Base-by-base conservation (phyloP, 1,140 invertebrate genomes). In the Macrobrachium nipponense region DNA sequence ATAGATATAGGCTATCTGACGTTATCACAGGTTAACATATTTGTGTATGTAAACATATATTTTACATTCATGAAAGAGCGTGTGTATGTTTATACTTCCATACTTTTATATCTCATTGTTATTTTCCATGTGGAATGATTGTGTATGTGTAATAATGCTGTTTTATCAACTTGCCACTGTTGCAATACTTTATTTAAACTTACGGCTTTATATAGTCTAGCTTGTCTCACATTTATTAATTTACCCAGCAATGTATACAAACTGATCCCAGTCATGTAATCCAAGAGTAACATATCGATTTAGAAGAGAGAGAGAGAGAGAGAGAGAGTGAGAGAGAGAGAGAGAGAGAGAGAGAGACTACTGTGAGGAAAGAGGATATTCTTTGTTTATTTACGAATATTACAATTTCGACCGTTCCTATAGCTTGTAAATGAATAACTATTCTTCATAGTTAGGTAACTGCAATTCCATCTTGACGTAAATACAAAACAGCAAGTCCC, bases 281-380 rank as follows among this genome's bases (percentile, higher is more conserved):
- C 18, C 18, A 66, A 23, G 18, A 66, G 64, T 23, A 23, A 12
- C 66, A 68, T 68, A 20, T 27, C 27, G 20, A 14, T 51, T 51
- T 51, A 51, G 12, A 23, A 66, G 64, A 2, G 64, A 66, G 64
- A 66, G 64, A 23, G 64, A 66, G 64, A 66, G 64, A 23, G 64
- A 66, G 64, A 23, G 64, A 66, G 64, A 23, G 64, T 6, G 62
- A 66, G 64, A 23, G 64, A 66, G 64, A 23, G 64, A 66, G 64
- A 23, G 64, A 66, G 64, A 23, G 64, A 66, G 64, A 23, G 64
- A 66, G 64, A 23, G 64, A 66, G 64, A 66, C 0, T 8, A 10
- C 8, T 8, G 17, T 8, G 12, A 15, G 15, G 4, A 66, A 15
- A 66, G 64, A 66, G 64, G 12, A 36, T 36, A 36, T 36, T 36